These are phyloP conservation scores for Acanthosepion lycidas DNA, from an alignment of 2,888 invertebrate species.

Conservation along the genomic window DNA sequence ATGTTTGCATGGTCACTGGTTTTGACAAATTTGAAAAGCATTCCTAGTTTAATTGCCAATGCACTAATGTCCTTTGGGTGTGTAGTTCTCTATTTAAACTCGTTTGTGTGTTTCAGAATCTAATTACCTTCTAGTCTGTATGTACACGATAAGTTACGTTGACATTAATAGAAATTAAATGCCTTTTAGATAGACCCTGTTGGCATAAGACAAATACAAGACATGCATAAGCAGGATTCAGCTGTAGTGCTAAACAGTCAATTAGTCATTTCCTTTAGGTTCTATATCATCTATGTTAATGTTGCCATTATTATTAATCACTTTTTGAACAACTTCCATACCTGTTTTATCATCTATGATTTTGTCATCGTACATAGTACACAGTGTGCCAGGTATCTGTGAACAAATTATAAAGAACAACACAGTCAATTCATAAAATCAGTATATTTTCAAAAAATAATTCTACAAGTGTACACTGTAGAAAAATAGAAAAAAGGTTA, in stretches of 20 bases:
- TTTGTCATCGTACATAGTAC: not conserved
- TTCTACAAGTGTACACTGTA: too few relatives aligned
- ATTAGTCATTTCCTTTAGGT: not conserved
- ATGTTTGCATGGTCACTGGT: not conserved
- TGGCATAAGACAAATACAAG: not conserved
- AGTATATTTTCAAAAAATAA: too few relatives aligned
- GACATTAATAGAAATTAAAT: constrained; percentile 9
- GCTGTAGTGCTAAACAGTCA: not conserved
- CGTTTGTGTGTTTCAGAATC: not conserved
- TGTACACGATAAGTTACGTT: not conserved
- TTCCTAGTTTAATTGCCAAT: not conserved
- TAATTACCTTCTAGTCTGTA: not conserved
- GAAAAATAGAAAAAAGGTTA: too few relatives aligned
- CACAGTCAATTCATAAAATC: too few relatives aligned
- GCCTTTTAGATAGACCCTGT: not conserved
- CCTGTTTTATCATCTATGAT: not conserved
- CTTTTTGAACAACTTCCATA: not conserved
- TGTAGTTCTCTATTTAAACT: not conserved
- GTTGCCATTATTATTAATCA: not conserved
- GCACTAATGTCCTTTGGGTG: not conserved
- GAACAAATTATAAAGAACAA: too few relatives aligned
- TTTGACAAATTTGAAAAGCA: not conserved
- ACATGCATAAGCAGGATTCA: not conserved
- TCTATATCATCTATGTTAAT: not conserved
- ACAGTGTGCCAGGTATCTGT: too few relatives aligned